Base-by-base conservation (phyloP, 2,888 invertebrate species). In the Zhuqinia jingwanae region DNA sequence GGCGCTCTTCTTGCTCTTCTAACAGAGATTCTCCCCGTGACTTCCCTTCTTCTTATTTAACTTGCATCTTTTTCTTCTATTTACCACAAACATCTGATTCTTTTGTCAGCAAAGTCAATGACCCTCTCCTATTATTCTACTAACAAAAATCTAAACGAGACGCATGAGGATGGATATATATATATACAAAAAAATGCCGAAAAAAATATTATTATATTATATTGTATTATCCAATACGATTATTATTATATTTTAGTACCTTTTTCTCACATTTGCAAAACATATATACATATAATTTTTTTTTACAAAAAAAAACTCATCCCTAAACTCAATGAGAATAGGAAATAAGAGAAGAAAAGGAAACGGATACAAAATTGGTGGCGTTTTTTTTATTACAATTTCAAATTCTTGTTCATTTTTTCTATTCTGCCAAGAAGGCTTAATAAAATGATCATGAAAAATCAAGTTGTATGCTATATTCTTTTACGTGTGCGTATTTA, bases 21-120 rank as follows among this genome's bases (percentile, higher is more conserved):
- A 45, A 50, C 70, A 70, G 47, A 68, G 68, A 70, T 70, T 70
- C 70, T 68, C 70, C 47, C 70, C 47, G 47, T 70, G 68, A 68
- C 47, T 68, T 68, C 47, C 47, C 47, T 63, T 30, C 42, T 70
- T 70, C 25, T 47, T 70, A 70, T 70, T 70, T 70, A 36, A 70
- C 70, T 70, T 15, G 47, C 17, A 50, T 68, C 45, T 45, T 70
- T 47, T 70, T 47, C n/a, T 70, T 50, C 70, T 70, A 47, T 70
- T 70, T 70, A 70, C 70, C 45, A 47, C 70, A 36, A 36, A 36
- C 70, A 70, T 47, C 70, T 70, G 70, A 70, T 47, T 70, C 70
- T 70, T 47, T 70, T 70, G 70, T 70, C 70, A 63, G 47, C 20
- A 47, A 70, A 70, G 70, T 70, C 70, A 70, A 47, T 70, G 70